These are phyloP conservation scores for Julus scanicus DNA, from an alignment of 2,888 invertebrate species.

Conservation along the genomic window DNA sequence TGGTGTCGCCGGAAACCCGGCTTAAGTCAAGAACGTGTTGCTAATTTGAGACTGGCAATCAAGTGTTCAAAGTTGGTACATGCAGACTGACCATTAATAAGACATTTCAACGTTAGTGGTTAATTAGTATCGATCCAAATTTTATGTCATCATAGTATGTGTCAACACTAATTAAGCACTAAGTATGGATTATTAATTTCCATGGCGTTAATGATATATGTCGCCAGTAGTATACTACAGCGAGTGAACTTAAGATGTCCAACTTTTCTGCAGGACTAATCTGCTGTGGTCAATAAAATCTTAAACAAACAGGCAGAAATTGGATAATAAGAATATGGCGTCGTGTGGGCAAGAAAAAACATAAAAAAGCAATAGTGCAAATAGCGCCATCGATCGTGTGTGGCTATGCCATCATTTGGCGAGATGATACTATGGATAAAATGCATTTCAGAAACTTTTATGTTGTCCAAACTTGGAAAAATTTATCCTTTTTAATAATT, in stretches of 20 bases:
- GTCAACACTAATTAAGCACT: slow-evolving; percentile 1
- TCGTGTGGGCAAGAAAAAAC: slow-evolving; percentile 7
- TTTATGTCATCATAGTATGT: too few relatives aligned
- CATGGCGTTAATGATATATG: not conserved
- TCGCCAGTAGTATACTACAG: not conserved
- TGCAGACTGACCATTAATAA: too few relatives aligned
- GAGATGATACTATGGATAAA: not conserved
- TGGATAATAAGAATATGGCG: slow-evolving; percentile 28
- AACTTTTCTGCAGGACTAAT: not conserved
- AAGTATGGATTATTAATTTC: not conserved
- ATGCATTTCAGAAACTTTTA: slow-evolving; percentile 16
- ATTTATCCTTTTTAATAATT: slow-evolving; percentile 26
- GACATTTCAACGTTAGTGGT: too few relatives aligned
- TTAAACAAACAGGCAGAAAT: slow-evolving; percentile 29
- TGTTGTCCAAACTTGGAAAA: slow-evolving; percentile 18
- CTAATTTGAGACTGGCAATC: too few relatives aligned
- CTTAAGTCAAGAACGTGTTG: too few relatives aligned
- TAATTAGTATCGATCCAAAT: not conserved
- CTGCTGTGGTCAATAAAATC: slow-evolving; percentile 12
- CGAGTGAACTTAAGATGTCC: not conserved
- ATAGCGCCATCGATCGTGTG: slow-evolving; percentile 15
- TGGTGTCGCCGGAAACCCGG: too few relatives aligned
- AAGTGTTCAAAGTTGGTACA: too few relatives aligned
- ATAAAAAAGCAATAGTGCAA: slow-evolving; percentile 28
- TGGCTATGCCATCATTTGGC: slow-evolving; percentile 12